Evolutionary conservation across 2,888 invertebrate species (phyloP).

Genomic region (Catonia carolina): DNA sequence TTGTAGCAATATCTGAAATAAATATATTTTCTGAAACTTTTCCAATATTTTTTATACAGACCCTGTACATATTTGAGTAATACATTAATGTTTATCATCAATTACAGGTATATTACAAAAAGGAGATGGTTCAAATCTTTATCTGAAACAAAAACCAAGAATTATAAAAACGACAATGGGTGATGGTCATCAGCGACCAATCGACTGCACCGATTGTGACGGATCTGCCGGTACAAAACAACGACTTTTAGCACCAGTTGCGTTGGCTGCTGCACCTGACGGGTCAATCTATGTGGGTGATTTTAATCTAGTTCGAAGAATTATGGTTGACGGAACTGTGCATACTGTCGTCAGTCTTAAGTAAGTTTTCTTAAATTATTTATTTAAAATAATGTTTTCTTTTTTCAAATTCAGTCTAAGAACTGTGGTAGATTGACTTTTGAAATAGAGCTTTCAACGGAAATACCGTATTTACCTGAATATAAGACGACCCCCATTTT

Average conservation of each 20-base stretch:
- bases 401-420: too few species aligned
- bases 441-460: too few species aligned
- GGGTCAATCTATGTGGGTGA: slow-evolving; percentile 94
- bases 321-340: slow-evolving; percentile 77
- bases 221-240: slow-evolving; percentile 64
- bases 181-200: slow-evolving; percentile 79
- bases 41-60: too few species aligned
- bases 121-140: slow-evolving; percentile 94
- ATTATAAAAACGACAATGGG: slow-evolving; percentile 88
- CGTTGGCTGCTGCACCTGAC: slow-evolving; percentile 84
- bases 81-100: too few species aligned
- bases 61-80: too few species aligned
- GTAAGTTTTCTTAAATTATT: slow-evolving; percentile 49
- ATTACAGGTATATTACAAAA: slow-evolving; percentile 83
- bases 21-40: too few species aligned
- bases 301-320: slow-evolving; percentile 85
- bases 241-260: slow-evolving; percentile 84
- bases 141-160: slow-evolving; percentile 85
- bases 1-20: too few species aligned
- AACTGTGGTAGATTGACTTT: too few species aligned
- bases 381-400: background rate
- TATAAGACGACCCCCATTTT: too few species aligned
- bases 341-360: slow-evolving; percentile 72
- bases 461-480: too few species aligned
- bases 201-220: slow-evolving; percentile 76